Percentiles rank a stretch among this genome's conserved stretches.
phyloP scores from a whole-genome alignment of 2,113 vertebrate species.

The Pteruthius melanotis region DNA sequence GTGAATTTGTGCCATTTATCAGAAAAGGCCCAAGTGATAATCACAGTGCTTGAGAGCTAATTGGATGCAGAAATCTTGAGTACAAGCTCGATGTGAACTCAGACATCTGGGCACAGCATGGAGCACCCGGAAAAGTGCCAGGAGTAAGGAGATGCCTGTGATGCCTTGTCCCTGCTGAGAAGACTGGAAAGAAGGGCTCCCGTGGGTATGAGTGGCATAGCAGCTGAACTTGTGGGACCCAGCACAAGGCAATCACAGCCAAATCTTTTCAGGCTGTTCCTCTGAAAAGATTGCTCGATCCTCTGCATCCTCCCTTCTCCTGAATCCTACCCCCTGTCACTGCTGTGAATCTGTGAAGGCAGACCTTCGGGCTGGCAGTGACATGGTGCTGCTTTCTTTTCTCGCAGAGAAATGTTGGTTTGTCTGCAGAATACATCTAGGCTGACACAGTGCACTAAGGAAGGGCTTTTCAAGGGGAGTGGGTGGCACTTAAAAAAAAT shows the following conservation, averaged over 20 bases:
- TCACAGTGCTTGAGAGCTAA: constrained; percentile 57
- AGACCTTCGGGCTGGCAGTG: not conserved
- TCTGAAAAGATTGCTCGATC: not conserved
- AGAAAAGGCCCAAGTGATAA: constrained; percentile 53
- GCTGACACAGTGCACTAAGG: not conserved
- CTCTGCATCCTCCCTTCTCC: not conserved
- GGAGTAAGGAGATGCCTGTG: not conserved
- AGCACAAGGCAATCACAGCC: not conserved
- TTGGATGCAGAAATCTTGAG: constrained; percentile 39
- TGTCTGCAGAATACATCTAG: not conserved
- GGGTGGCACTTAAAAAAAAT: not conserved
- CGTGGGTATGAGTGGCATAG: fast-evolving
- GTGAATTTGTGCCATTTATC: constrained; percentile 54
- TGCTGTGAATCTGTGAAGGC: not conserved
- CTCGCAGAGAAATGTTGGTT: not conserved
- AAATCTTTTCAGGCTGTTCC: not conserved
- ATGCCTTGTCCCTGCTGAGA: not conserved
- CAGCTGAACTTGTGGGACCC: not conserved
- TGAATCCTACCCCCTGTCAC: not conserved
- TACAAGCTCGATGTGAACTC: not conserved
- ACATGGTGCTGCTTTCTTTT: not conserved
- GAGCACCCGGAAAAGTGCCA: fast-evolving
- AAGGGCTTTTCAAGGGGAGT: not conserved
- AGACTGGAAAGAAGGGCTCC: fast-evolving
- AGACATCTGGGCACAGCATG: not conserved